phyloP scores from a whole-genome alignment of 2,888 invertebrate genomes.

The Cataglyphis livida region DNA sequence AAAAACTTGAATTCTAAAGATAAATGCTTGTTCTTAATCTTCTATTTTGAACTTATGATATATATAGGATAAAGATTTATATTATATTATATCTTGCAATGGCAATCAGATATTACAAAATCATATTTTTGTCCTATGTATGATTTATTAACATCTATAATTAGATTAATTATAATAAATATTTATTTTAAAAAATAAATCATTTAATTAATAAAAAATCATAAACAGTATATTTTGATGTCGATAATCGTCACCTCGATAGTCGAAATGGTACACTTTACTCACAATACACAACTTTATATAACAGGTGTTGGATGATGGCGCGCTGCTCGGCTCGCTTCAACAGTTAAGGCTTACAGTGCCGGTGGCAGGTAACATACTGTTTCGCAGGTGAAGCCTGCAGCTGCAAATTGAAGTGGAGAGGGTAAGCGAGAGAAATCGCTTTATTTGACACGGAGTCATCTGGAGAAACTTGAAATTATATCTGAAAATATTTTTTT shows the following conservation, averaged over 20 bases:
- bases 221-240: constrained; percentile 32
- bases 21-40: background rate
- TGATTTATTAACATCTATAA: constrained; percentile 25
- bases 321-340: constrained; percentile 67
- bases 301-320: constrained; percentile 76
- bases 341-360: constrained; percentile 72
- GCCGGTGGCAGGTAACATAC: constrained; percentile 69
- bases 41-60: background rate
- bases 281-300: constrained; percentile 62
- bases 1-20: background rate
- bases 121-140: background rate
- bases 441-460: constrained; percentile 71
- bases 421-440: constrained; percentile 63
- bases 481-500: background rate
- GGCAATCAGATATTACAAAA: background rate
- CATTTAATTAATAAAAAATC: constrained; percentile 17
- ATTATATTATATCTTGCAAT: constrained; percentile 13
- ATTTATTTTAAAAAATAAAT: too few species aligned
- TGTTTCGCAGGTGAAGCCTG: constrained; percentile 77
- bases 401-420: constrained; percentile 71
- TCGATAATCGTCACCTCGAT: constrained; percentile 52
- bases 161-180: background rate
- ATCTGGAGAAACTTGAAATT: constrained; percentile 26
- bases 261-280: constrained; percentile 60
- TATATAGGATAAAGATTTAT: background rate